Evolutionary conservation across 2,888 invertebrate genomes (phyloP).

Genomic region (Agonum fuliginosum): DNA sequence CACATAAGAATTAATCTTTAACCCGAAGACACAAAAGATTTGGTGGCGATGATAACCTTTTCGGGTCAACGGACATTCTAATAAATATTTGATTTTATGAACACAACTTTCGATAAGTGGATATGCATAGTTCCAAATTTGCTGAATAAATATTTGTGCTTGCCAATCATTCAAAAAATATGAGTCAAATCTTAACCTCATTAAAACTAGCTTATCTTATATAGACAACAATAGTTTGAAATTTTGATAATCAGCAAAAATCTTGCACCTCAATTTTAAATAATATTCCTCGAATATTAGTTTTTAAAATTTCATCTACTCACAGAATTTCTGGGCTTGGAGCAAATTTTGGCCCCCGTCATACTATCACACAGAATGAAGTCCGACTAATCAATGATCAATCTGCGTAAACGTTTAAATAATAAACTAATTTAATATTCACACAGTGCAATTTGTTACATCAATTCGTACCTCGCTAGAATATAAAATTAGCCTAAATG

Average conservation of each 20-base stretch:
- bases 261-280: background rate
- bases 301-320: background rate
- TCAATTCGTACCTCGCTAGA: background rate
- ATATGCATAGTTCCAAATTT: background rate
- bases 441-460: slow-evolving; percentile 23
- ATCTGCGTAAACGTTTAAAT: slow-evolving; percentile 23
- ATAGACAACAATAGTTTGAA: background rate
- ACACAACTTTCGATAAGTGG: background rate
- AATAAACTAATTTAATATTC: slow-evolving; percentile 29
- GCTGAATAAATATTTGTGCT: no score
- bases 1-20: background rate
- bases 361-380: background rate
- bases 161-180: no score
- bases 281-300: background rate
- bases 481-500: slow-evolving; percentile 22
- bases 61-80: background rate
- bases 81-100: slow-evolving; percentile 20
- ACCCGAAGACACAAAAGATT: slow-evolving; percentile 7
- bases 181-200: no score
- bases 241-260: background rate
- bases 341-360: background rate
- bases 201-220: no score
- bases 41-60: slow-evolving; percentile 7
- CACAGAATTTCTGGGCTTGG: background rate
- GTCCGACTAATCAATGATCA: background rate